Evolutionary conservation across 2,797 vertebrate genomes (phyloP).

Genomic region (Helostoma temminkii): DNA sequence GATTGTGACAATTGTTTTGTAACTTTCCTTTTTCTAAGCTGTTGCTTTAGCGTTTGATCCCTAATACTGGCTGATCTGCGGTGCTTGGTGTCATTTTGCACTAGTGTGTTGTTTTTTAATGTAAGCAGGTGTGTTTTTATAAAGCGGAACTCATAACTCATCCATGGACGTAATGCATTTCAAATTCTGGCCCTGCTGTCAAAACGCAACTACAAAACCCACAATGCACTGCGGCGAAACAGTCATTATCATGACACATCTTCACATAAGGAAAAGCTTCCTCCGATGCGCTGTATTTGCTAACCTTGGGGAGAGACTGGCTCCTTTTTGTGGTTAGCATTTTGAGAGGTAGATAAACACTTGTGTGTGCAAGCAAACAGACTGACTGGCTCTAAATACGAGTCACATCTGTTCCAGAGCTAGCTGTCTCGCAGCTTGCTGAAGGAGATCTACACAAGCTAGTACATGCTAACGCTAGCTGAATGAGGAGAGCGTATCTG

Average conservation of each 20-base stretch:
- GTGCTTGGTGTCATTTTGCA: no score
- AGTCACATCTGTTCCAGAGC: slow-evolving; percentile 19
- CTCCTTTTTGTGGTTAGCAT: slow-evolving; percentile 39
- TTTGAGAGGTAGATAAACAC: slow-evolving; percentile 8
- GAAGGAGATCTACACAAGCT: slow-evolving; percentile 49
- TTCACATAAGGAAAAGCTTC: slow-evolving; percentile 76
- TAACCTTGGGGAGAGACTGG: slow-evolving; percentile 59
- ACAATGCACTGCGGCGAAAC: slow-evolving; percentile 72
- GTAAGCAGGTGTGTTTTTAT: not conserved
- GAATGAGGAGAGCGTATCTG: slow-evolving; percentile 38
- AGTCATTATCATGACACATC: slow-evolving; percentile 79
- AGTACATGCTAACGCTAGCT: slow-evolving; percentile 68
- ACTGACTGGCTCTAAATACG: not conserved
- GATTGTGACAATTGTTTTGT: no score
- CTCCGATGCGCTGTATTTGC: slow-evolving; percentile 66
- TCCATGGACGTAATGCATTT: no score
- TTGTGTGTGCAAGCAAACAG: not conserved
- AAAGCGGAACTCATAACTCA: no score
- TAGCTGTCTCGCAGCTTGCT: slow-evolving; percentile 52
- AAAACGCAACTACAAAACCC: slow-evolving; percentile 74
- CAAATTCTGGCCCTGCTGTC: not conserved
- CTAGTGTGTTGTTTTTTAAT: not conserved
- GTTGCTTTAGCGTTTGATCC: no score
- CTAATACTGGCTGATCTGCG: no score
- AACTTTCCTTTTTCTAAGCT: no score